Conservation (phyloP, 1,140 invertebrate genomes). For the Limonius californicus region DNA sequence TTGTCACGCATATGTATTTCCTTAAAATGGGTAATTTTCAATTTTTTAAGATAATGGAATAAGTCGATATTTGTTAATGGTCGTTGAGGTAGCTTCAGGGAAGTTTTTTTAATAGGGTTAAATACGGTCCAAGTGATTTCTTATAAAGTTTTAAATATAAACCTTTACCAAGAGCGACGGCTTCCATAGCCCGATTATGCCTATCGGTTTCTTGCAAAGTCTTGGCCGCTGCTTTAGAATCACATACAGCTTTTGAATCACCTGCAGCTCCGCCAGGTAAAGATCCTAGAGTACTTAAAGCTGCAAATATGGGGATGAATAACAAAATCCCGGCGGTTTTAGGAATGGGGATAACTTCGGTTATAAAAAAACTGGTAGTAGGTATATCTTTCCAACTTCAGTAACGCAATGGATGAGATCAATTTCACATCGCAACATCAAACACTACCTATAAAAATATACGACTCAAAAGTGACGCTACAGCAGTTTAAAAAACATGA, state of each 20-base stretch:
- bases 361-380: too few relatives aligned
- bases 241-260: slow-evolving; percentile 36
- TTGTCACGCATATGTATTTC: too few relatives aligned
- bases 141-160: slow-evolving; percentile 39
- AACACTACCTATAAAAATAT: neutral
- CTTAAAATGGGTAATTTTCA: too few relatives aligned
- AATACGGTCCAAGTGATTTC: slow-evolving; percentile 35
- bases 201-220: slow-evolving; percentile 36
- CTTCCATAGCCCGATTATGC: slow-evolving; percentile 43
- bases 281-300: neutral
- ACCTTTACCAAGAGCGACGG: slow-evolving; percentile 39
- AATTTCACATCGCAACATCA: neutral
- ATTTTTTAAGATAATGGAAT: too few relatives aligned
- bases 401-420: too few relatives aligned
- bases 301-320: slow-evolving; percentile 18
- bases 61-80: too few relatives aligned
- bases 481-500: neutral
- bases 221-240: slow-evolving; percentile 32
- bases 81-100: too few relatives aligned
- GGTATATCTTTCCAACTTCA: too few relatives aligned
- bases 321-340: slow-evolving; percentile 13
- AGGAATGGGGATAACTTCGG: neutral
- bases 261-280: slow-evolving; percentile 16
- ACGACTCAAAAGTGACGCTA: neutral
- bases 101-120: too few relatives aligned